A percentile compares a stretch with the other conserved stretches of the same genome.
Conservation (phyloP, 2,113 vertebrate genomes). For the Tupaia tana region DNA sequence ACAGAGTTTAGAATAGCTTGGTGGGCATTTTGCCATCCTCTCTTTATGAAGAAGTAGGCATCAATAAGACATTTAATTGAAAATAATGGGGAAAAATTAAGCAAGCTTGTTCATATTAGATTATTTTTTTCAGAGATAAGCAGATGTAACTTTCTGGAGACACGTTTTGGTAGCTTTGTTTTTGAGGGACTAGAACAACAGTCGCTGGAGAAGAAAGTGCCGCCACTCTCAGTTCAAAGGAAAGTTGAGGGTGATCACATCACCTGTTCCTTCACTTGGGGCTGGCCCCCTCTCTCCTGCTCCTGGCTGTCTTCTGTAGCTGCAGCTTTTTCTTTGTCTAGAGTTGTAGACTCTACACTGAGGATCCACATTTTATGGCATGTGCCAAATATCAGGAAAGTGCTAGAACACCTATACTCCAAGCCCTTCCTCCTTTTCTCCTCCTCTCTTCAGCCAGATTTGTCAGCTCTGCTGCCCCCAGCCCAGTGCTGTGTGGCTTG, state of each 20-base stretch:
- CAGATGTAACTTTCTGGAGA: not conserved
- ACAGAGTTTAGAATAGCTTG: not conserved
- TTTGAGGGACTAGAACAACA: not conserved
- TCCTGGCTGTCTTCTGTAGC: not conserved
- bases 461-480: not conserved
- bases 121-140: constrained; percentile 6
- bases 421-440: not conserved
- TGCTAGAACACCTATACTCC: not conserved
- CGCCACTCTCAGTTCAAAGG: not conserved
- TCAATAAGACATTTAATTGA: not conserved
- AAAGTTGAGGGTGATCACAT: not conserved
- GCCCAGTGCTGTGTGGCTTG: not conserved
- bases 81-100: not conserved
- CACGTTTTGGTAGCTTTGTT: not conserved
- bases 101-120: not conserved
- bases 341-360: too few species aligned
- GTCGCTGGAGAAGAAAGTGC: not conserved
- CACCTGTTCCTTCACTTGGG: not conserved
- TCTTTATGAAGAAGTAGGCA: not conserved
- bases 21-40: not conserved
- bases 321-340: not conserved
- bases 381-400: not conserved
- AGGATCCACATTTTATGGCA: not conserved
- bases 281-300: not conserved
- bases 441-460: not conserved